Evolutionary conservation across 2,888 invertebrate species (phyloP), one percentile per base, ranked within the genome.

Genomic region (Chaitophorus viminalis): DNA sequence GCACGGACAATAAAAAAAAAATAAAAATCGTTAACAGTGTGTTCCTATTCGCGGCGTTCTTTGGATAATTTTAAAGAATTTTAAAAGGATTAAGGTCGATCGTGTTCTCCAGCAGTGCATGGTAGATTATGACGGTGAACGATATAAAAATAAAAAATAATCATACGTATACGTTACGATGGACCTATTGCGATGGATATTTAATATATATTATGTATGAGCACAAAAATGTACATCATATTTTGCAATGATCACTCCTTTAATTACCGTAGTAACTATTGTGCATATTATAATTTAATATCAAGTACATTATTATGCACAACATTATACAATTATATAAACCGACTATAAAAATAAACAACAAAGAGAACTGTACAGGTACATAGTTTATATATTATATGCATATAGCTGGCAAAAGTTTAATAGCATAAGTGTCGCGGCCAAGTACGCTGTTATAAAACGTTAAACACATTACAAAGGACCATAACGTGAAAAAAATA

Each of bases 71-170:
- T 72, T 52, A n/a, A 82, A 72, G 36, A 54, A 36, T 82, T 82
- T 25, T 72, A 74, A 33, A 52, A 52, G 54, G 18, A 74, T 82
- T 72, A 82, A n/a, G 52, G 72, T 72, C 33, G 54, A 54, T n/a
- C 74, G 82, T 74, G 74, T 74, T 29, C 36, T n/a, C 52, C 72
- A 33, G 54, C 36, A n/a, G 52, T n/a, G n/a, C 54, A n/a, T 17
- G 36, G 33, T 36, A 36, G 74, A 82, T 82, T 74, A 74, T 68
- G 36, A 33, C n/a, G 68, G 11, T 29, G 17, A 46, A 52, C 29
- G 31, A 33, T 3, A 54, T 9, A n/a, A 52, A 33, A 52, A 31
- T n/a, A 21, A 52, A 31, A 68, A 11, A 46, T 46, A 46, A 46
- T 46, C 46, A 14, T 46, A 46, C 14, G 2, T 14, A 81, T 29